These are phyloP conservation scores for Tragulus kanchil DNA, from an alignment of 2,113 vertebrate species.

Conservation along the genomic window DNA sequence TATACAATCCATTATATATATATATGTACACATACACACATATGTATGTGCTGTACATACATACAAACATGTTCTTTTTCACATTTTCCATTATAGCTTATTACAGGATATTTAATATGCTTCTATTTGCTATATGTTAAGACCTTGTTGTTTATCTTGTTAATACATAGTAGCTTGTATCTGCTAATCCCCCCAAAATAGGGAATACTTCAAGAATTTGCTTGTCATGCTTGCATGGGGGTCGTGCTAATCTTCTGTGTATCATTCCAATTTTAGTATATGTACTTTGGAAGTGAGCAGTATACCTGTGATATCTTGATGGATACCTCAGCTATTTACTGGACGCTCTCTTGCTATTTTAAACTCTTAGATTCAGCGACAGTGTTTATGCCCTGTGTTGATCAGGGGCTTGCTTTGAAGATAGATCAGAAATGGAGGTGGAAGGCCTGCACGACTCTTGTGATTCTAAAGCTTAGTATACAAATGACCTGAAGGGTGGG, in stretches of 20 bases:
- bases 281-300: background rate
- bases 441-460: background rate
- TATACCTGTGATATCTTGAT: background rate
- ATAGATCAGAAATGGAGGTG: background rate
- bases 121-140: background rate
- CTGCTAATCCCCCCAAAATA: background rate
- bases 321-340: background rate
- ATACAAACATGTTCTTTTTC: background rate
- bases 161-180: background rate
- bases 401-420: background rate
- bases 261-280: background rate
- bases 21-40: background rate
- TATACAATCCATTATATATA: background rate
- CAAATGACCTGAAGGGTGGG: slow-evolving; percentile 13
- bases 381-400: background rate
- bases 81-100: background rate
- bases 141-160: background rate
- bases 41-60: background rate
- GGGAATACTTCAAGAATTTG: background rate
- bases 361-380: background rate
- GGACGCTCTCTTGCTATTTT: slow-evolving; percentile 29
- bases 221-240: background rate
- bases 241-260: background rate
- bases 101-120: background rate
- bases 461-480: background rate